Evolutionary conservation across 2,797 vertebrate species (phyloP).

Genomic region (Botia almorhae): DNA sequence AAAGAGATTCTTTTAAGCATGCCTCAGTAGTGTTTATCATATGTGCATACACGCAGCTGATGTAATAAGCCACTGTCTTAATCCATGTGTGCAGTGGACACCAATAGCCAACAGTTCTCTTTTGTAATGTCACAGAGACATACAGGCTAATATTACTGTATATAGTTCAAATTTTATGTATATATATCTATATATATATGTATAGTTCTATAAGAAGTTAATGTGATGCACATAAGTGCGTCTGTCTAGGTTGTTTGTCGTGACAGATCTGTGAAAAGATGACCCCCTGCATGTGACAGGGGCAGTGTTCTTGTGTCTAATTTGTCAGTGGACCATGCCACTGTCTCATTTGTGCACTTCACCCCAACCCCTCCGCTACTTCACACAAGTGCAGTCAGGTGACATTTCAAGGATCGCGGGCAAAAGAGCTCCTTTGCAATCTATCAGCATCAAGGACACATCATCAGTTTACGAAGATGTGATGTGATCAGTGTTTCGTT

Average conservation of each 20-base stretch:
- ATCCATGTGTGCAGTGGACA: slow-evolving; percentile 49
- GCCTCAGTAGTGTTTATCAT: slow-evolving; percentile 54
- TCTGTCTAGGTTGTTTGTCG: slow-evolving; percentile 58
- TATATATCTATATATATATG: slow-evolving; percentile 56
- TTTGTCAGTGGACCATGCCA: slow-evolving; percentile 47
- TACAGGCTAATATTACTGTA: slow-evolving; percentile 48
- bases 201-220: slow-evolving; percentile 51
- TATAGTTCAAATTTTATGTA: slow-evolving; percentile 37
- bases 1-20: slow-evolving; percentile 58
- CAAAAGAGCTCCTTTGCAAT: slow-evolving; percentile 57
- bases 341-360: slow-evolving; percentile 37
- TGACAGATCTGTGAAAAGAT: slow-evolving; percentile 51
- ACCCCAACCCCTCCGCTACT: slow-evolving; percentile 1
- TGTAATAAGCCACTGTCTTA: slow-evolving; percentile 52
- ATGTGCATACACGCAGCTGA: slow-evolving; percentile 30
- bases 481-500: slow-evolving; percentile 60
- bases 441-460: slow-evolving; percentile 53
- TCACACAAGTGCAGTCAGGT: slow-evolving; percentile 65
- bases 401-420: slow-evolving; percentile 67
- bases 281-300: slow-evolving; percentile 48
- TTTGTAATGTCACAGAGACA: slow-evolving; percentile 40
- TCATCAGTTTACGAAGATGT: slow-evolving; percentile 35
- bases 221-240: slow-evolving; percentile 55
- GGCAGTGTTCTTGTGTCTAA: slow-evolving; percentile 46
- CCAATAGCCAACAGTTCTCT: slow-evolving; percentile 45